These are phyloP conservation scores for Chrysolina oricalcia DNA, from an alignment of 2,888 invertebrate genomes.

Conservation along the genomic window DNA sequence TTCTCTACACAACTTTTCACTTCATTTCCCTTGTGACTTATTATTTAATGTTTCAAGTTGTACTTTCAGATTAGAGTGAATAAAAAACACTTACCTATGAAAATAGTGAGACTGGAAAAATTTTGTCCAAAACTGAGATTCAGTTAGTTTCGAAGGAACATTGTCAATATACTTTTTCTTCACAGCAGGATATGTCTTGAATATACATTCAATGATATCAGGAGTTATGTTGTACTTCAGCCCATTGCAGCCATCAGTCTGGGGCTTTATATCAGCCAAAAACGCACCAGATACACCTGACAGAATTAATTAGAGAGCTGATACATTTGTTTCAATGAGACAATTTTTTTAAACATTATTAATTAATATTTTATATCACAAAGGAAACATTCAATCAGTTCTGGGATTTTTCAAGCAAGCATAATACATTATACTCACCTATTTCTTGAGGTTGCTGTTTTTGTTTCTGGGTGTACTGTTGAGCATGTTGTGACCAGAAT, in stretches of 20 bases:
- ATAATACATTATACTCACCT: conserved; percentile 73
- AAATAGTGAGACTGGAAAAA: conserved; percentile 99
- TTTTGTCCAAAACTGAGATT: conserved; percentile 98
- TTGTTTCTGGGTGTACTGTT: conserved; percentile 81
- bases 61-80: too few species aligned
- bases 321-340: neutral
- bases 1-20: too few species aligned
- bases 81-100: conserved; percentile 79
- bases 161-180: conserved; percentile 96
- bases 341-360: neutral
- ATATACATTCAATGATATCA: conserved; percentile 98
- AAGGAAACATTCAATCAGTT: neutral
- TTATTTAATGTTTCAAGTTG: neutral
- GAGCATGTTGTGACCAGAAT: conserved; percentile 95
- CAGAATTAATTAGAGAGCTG: conserved; percentile 35
- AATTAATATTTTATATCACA: too few species aligned
- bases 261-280: conserved; percentile 95
- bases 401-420: neutral
- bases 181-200: conserved; percentile 99
- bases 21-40: too few species aligned
- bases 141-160: conserved; percentile 95
- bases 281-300: conserved; percentile 84
- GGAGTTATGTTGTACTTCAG: conserved; percentile 97
- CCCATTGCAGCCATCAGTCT: conserved; percentile 97
- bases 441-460: conserved; percentile 87